Base-by-base conservation (phyloP, 2,113 vertebrate genomes). In the Festucalex cinctus region DNA sequence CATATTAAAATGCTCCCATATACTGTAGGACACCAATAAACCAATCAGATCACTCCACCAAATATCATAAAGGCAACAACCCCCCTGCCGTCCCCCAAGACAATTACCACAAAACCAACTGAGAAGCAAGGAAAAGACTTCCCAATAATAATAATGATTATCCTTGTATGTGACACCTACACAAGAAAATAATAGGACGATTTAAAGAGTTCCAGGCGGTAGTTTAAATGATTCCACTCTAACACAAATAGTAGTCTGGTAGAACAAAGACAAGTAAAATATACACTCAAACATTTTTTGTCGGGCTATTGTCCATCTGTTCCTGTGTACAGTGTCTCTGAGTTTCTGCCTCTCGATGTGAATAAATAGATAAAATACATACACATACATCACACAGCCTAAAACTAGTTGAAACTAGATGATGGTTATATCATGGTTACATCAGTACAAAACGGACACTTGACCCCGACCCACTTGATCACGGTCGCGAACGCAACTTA, bases 151-250 rank as follows among this genome's bases (percentile, higher is more conserved):
- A 62, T 62, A 62, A 60, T 35, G 32, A 73, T 77, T 72, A 81
- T 71, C 77, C 67, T 80, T 62, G 65, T 76, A 65, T 71, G 63
- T 74, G 22, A 51, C 73, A 13, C 80, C 82, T 74, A 80, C 82
- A 65, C 64, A 39, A 37, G 9, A 43, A 71, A 59, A 66, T 65
- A 80, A 82, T 74, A 65, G 74, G 69, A 68, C 32, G 16, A 61
- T 77, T 70, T 61, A 58, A 85, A 81, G 75, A 79, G 41, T 73
- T 68, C 75, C 68, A 60, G 56, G 49, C 62, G 51, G 59, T 10
- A 16, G 54, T 77, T 14, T 13, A 56, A 28, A 53, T 24, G 9
- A 28, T 12, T 5, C 26, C 14, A 57, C 14, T 57, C 13, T 24
- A 5, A 57, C 16, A 57, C 6, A 14, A 57, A 17, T 53, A 71